Percentiles rank a stretch among this genome's conserved stretches.
These are phyloP conservation scores for Cassiopea andromeda DNA, from an alignment of 30 jellyfish, hydroid and myxozoan species.

Conservation along the genomic window DNA sequence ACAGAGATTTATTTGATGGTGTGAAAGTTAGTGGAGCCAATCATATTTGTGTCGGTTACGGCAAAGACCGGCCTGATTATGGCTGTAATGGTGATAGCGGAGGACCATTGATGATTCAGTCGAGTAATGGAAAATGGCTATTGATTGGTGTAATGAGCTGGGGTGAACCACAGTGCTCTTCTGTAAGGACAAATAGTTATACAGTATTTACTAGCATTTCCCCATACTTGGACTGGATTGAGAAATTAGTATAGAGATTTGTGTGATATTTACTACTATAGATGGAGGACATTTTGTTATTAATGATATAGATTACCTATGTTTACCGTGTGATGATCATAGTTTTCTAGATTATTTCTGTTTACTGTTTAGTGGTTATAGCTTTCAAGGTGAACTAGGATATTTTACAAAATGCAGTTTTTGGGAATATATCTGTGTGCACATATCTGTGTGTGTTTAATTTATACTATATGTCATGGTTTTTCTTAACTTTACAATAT, in stretches of 20 bases:
- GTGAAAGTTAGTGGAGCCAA: constrained; percentile 52
- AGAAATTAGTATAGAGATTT: background rate
- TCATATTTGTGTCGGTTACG: constrained; percentile 84
- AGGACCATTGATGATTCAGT: constrained; percentile 72
- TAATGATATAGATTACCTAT: too few species aligned
- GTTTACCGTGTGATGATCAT: too few species aligned
- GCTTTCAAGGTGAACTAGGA: too few species aligned
- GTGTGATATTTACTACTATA: background rate
- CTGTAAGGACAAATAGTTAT: constrained; percentile 61
- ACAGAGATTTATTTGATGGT: constrained; percentile 47
- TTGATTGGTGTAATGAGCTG: constrained; percentile 84
- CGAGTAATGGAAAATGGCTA: constrained; percentile 50
- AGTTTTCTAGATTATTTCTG: too few species aligned
- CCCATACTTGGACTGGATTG: constrained; percentile 74
- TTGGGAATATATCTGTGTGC: too few species aligned
- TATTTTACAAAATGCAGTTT: too few species aligned
- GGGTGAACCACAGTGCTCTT: constrained; percentile 88
- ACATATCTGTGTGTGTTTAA: too few species aligned
- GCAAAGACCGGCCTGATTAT: constrained; percentile 60
- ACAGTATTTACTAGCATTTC: constrained; percentile 78
- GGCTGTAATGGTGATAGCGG: constrained; percentile 98
- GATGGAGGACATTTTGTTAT: too few species aligned
- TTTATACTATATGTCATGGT: too few species aligned
- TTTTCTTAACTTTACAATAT: too few species aligned
- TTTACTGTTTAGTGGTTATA: too few species aligned